Evolutionary conservation across 64 coral and sea anemone species (phyloP).

Genomic region (Actinia tenebrosa): DNA sequence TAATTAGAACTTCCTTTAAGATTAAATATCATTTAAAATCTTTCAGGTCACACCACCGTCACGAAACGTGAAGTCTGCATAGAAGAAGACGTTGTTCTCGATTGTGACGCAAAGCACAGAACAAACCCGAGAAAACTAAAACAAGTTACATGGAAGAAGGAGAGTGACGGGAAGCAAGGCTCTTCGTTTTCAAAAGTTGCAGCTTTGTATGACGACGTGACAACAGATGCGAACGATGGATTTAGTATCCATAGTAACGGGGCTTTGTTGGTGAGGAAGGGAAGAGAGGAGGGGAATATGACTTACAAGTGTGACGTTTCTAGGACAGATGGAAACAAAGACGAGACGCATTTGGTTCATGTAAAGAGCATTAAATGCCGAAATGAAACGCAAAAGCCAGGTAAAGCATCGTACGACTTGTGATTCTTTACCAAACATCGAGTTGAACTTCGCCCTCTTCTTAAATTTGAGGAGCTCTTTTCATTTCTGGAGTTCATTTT

Average conservation of each 20-base stretch:
- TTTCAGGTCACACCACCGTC: not conserved
- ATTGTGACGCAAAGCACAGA: slow-evolving; percentile 1
- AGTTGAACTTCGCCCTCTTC: not conserved
- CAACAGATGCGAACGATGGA: not conserved
- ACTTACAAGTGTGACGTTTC: slow-evolving; percentile 9
- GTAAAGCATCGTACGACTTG: not conserved
- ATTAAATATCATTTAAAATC: not conserved
- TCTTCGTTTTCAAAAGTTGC: not conserved
- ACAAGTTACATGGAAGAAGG: not conserved
- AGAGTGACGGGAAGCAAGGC: not conserved
- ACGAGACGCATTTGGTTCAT: not conserved
- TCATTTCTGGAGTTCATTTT: too few relatives aligned
- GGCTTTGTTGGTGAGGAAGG: not conserved
- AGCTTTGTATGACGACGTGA: not conserved
- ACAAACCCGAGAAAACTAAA: not conserved
- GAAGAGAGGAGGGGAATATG: not conserved
- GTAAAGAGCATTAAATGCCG: not conserved
- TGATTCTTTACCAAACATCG: not conserved
- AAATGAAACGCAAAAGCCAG: not conserved
- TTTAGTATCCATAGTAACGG: not conserved
- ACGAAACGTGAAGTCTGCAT: not conserved
- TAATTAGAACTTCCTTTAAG: too few relatives aligned
- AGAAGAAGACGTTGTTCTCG: slow-evolving; percentile 8
- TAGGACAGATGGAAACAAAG: not conserved
- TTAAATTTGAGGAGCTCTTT: too few relatives aligned